Percentiles rank a stretch among this genome's conserved stretches.
phyloP scores from a whole-genome alignment of 2,113 vertebrate species.

The Phoxinus phoxinus region DNA sequence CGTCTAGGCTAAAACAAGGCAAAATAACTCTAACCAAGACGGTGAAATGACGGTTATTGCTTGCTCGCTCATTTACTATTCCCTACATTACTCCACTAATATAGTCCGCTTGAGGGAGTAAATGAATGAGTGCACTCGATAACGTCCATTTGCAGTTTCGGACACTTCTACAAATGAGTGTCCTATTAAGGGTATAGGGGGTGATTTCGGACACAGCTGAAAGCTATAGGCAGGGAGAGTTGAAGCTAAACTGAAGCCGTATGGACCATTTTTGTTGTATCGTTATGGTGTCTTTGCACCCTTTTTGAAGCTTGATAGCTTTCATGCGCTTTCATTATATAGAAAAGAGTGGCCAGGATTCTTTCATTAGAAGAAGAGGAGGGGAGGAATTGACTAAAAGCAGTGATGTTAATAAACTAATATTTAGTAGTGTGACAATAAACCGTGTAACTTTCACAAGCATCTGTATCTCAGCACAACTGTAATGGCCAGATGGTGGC shows the following conservation, averaged over 20 bases:
- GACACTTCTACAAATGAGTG: no score
- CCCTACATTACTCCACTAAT: no score
- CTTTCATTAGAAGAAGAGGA: not conserved
- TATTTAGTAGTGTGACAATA: not conserved
- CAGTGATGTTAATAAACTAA: not conserved
- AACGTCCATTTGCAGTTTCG: no score
- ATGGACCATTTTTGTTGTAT: not conserved
- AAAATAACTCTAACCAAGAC: no score
- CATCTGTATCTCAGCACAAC: not conserved
- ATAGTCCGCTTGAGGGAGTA: no score
- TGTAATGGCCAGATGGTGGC: constrained; percentile 68
- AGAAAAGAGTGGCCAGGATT: not conserved
- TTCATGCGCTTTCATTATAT: not conserved
- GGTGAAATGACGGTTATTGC: no score
- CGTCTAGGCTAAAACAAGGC: no score
- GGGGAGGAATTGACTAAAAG: not conserved
- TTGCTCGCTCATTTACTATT: no score
- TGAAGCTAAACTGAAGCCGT: not conserved
- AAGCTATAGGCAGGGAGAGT: no score
- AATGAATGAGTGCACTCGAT: no score
- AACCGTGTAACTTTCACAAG: not conserved
- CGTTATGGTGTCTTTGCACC: not conserved
- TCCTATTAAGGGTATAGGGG: no score
- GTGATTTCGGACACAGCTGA: no score
- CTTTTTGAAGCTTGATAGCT: not conserved